phyloP scores from a whole-genome alignment of 2,888 invertebrate genomes.

The Chrysomela aeneicollis region DNA sequence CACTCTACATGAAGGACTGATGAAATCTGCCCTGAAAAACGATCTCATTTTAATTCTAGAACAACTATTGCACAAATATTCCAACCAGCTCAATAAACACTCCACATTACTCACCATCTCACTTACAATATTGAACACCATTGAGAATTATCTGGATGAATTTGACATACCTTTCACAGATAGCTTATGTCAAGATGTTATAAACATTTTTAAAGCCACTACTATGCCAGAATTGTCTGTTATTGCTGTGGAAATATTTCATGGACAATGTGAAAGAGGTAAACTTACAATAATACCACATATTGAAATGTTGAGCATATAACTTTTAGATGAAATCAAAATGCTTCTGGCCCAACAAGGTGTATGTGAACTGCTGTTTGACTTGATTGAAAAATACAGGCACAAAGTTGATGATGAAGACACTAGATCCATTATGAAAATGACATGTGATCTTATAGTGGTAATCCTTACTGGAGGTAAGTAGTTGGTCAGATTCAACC shows the following conservation, averaged over 20 bases:
- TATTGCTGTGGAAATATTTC: constrained; percentile 78
- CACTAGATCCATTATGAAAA: constrained; percentile 75
- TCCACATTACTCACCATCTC: constrained; percentile 67
- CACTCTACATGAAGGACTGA: constrained; percentile 74
- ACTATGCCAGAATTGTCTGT: constrained; percentile 77
- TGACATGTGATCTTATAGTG: constrained; percentile 86
- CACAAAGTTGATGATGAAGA: constrained; percentile 70
- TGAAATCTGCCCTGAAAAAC: constrained; percentile 67
- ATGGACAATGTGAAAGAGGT: constrained; percentile 81
- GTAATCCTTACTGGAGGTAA: constrained; percentile 86
- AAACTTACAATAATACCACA: constrained; percentile 41
- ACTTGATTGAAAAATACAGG: constrained; percentile 76
- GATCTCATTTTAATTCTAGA: constrained; percentile 66
- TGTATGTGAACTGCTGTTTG: constrained; percentile 78
- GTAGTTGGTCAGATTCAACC: constrained; percentile 2
- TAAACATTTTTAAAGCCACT: constrained; percentile 71
- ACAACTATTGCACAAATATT: constrained; percentile 63
- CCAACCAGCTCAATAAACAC: constrained; percentile 63
- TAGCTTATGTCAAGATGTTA: constrained; percentile 59
- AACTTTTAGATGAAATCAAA: constrained; percentile 76
- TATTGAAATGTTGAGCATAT: constrained; percentile 1
- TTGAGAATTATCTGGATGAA: constrained; percentile 71
- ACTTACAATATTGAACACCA: constrained; percentile 68
- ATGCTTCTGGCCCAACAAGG: constrained; percentile 77
- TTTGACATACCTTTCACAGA: constrained; percentile 55